Evolutionary conservation across 35 echinoderm and acorn worm species (phyloP), one percentile per base, ranked within the genome.

Genomic region (Lytechinus pictus): DNA sequence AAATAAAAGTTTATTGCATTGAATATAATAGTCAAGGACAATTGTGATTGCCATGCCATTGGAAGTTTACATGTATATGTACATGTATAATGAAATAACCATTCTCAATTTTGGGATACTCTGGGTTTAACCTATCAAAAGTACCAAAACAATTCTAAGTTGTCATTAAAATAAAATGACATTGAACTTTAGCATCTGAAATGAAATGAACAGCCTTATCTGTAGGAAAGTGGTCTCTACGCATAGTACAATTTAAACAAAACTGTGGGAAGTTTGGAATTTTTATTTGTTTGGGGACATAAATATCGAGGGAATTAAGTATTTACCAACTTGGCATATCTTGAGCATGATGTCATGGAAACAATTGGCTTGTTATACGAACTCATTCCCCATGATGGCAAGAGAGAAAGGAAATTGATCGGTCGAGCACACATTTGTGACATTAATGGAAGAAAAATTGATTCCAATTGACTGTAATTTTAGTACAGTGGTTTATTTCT

Each of bases 381-480:
- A 79, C 19, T 79, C 8, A 24, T 79, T 79, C n/a, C 66, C 16
- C 66, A 16, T 24, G 66, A 19, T 79, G 66, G 21, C 19, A 24
- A 79, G 66, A 27, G n/a, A 79, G 66, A n/a, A 24, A 79, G n/a
- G 66, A 79, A 79, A 79, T 79, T 19, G 16, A 79, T 79, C 19
- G 66, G 19, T 79, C 19, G 66, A 79, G 66, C 66, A n/a, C 19
- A 16, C 4, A 79, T 79, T 79, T 6, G 1, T 79, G 66, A 27
- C 66, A 79, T 79, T 79, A 79, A 79, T 79, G 66, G 66, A 79
- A 79, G 66, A 79, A 79, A 79, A n/a, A 79, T 79, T 79, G 16
- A 79, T 79, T 16, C 66, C 66, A n/a, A 24, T 79, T 79, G 66
- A 79, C 66, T 79, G 66, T 14, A 79, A 79, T 79, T 79, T 79